Evolutionary conservation across 1,140 invertebrate species (phyloP), one percentile per base, ranked within the genome.

Genomic region (Tetranychus cinnabarinus): DNA sequence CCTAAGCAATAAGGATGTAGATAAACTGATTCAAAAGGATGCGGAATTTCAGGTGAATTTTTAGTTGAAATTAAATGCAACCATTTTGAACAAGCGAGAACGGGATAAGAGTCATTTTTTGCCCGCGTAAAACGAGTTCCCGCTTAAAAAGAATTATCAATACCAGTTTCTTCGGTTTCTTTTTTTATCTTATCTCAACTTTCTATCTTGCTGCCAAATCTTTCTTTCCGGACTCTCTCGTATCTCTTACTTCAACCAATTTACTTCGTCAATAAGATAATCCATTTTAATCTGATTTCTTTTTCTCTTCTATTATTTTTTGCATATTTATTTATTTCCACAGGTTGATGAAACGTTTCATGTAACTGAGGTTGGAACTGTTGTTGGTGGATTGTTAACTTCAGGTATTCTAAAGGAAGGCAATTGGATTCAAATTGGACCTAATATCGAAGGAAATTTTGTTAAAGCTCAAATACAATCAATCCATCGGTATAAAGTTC

Each of bases 281-380:
- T 50, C 4, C 48, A 15, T 50, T 15, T 4, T 6, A 23, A 15
- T 50, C 48, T 10, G 15, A 5, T 50, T 15, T 10, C 6, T 50
- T 15, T 5, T 23, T 10, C 6, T 36, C 55, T n/a, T 56, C 3
- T n/a, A 31, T 47, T 12, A 42, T 34, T 33, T 47, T 31, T 2
- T 62, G n/a, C 15, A 64, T 15, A 31, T 54, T 36, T 15, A 52
- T 37, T 60, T 23, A 47, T 45, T 47, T 52, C 93, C 72, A 85
- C 92, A 76, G 50, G 83, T 96, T 47, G 88, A 96, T 70, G 89
- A 96, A 74, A 88, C 86, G 34, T 92, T 92, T 68, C 75, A 78
- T 69, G 66, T 87, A 54, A 84, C 85, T n/a, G 74, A 77, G 58
- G 72, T 77, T 36, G 78, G 79, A 15, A 74, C 72, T n/a, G 84